A percentile compares a stretch with the other conserved stretches of the same genome.
These are phyloP conservation scores for Hippoglossus hippoglossus DNA, from an alignment of 2,797 vertebrate species.

Conservation along the genomic window DNA sequence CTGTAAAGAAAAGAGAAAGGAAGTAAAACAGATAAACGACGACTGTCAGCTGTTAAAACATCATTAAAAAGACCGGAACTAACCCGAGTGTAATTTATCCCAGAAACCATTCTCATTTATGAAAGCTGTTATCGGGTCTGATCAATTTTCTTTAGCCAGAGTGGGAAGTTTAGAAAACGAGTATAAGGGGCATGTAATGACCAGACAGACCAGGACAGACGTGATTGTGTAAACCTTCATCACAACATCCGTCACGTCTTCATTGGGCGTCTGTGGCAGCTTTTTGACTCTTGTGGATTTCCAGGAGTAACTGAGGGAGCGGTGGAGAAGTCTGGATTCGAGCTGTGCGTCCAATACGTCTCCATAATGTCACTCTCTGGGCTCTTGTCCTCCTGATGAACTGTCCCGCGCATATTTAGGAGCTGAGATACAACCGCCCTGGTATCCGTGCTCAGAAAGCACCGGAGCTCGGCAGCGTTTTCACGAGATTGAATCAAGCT, in stretches of 20 bases:
- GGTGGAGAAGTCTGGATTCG: not conserved
- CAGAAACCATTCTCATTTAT: slow-evolving; percentile 7
- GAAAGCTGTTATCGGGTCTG: slow-evolving; percentile 14
- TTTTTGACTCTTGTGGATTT: too few relatives aligned
- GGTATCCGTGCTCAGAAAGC: not conserved
- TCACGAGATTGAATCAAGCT: slow-evolving; percentile 28
- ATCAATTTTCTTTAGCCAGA: not conserved
- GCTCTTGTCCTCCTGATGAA: too few relatives aligned
- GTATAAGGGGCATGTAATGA: not conserved
- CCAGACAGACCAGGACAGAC: not conserved
- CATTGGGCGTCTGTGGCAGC: too few relatives aligned
- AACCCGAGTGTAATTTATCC: not conserved
- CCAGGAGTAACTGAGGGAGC: not conserved
- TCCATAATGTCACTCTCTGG: not conserved
- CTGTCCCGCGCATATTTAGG: too few relatives aligned
- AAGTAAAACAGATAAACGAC: slow-evolving; percentile 1
- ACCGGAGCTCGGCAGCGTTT: not conserved
- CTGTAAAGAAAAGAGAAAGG: not conserved
- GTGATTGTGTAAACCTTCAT: not conserved
- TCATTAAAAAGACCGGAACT: not conserved
- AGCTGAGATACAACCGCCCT: not conserved
- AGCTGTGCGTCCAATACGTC: not conserved
- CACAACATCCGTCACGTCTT: too few relatives aligned
- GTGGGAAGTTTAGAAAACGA: not conserved
- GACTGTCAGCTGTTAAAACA: not conserved